Evolutionary conservation across 1,140 invertebrate species (phyloP).

Genomic region (Drosophila willistoni): DNA sequence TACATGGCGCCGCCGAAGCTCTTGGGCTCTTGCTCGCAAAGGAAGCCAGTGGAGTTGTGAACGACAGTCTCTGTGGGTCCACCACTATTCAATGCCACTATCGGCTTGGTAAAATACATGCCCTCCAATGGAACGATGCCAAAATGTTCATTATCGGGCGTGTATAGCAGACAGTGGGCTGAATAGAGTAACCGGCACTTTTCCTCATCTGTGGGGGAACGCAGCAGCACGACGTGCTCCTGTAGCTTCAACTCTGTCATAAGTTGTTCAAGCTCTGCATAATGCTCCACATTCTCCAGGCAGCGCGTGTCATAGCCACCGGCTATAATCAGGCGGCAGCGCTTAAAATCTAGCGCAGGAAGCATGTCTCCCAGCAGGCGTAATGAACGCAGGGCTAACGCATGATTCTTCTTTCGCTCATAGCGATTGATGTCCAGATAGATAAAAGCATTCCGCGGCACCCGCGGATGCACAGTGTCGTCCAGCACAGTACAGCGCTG

Average conservation of each 20-base stretch:
- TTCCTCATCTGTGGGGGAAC: slow-evolving; percentile 92
- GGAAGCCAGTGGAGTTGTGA: slow-evolving; percentile 94
- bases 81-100: slow-evolving; percentile 97
- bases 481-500: slow-evolving; percentile 63
- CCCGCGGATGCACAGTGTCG: slow-evolving; percentile 55
- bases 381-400: slow-evolving; percentile 92
- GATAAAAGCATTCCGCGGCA: slow-evolving; percentile 85
- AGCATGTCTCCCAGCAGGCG: slow-evolving; percentile 86
- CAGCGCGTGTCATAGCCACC: slow-evolving; percentile 98
- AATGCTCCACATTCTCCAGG: slow-evolving; percentile 95
- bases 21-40: slow-evolving; percentile 88
- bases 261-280: slow-evolving; percentile 87
- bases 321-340: slow-evolving; percentile 94
- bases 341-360: slow-evolving; percentile 85
- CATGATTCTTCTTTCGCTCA: slow-evolving; percentile 98
- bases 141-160: slow-evolving; percentile 98
- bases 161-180: slow-evolving; percentile 94
- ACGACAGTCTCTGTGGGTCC: slow-evolving; percentile 97
- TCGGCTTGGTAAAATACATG: slow-evolving; percentile 96
- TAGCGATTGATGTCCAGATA: slow-evolving; percentile 98
- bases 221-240: slow-evolving; percentile 91
- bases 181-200: slow-evolving; percentile 92
- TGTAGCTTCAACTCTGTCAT: slow-evolving; percentile 86
- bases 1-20: slow-evolving; percentile 92
- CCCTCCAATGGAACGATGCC: slow-evolving; percentile 99